phyloP scores from a whole-genome alignment of 2,888 invertebrate genomes.

The Thereva unica region DNA sequence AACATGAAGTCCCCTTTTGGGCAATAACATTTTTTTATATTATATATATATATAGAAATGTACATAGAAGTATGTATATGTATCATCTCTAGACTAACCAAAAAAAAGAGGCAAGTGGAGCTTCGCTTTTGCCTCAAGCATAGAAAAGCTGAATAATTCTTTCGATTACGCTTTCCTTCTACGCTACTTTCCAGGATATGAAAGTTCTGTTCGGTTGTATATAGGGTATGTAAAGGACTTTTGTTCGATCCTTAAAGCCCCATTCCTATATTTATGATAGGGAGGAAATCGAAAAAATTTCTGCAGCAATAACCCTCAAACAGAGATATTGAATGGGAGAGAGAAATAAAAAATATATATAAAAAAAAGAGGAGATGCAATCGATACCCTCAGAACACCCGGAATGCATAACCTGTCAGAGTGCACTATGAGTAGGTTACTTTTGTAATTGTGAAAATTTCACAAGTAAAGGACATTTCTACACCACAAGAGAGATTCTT shows the following conservation, averaged over 20 bases:
- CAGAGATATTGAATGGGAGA: too few species aligned
- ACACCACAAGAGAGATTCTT: too few species aligned
- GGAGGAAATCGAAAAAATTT: slow-evolving; percentile 23
- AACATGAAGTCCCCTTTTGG: slow-evolving; percentile 24
- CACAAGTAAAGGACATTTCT: too few species aligned
- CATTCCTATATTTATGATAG: slow-evolving; percentile 20
- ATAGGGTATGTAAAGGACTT: slow-evolving; percentile 23
- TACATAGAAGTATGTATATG: not conserved
- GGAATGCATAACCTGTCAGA: too few species aligned
- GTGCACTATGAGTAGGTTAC: too few species aligned
- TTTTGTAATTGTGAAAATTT: too few species aligned
- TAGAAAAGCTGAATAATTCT: slow-evolving; percentile 10
- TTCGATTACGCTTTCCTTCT: slow-evolving; percentile 13
- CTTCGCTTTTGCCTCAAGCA: slow-evolving; percentile 4
- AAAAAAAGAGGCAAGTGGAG: too few species aligned
- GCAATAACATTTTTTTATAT: slow-evolving; percentile 23
- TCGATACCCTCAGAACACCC: too few species aligned
- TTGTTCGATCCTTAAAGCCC: slow-evolving; percentile 19
- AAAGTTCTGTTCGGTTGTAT: not conserved
- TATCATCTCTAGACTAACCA: too few species aligned
- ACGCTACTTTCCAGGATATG: slow-evolving; percentile 17
- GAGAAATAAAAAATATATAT: too few species aligned
- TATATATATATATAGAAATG: slow-evolving; percentile 14
- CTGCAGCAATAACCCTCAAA: slow-evolving; percentile 29
- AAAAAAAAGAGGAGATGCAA: too few species aligned